Base-by-base conservation (phyloP, 1,140 invertebrate genomes). In the Drosophila carrolli region DNA sequence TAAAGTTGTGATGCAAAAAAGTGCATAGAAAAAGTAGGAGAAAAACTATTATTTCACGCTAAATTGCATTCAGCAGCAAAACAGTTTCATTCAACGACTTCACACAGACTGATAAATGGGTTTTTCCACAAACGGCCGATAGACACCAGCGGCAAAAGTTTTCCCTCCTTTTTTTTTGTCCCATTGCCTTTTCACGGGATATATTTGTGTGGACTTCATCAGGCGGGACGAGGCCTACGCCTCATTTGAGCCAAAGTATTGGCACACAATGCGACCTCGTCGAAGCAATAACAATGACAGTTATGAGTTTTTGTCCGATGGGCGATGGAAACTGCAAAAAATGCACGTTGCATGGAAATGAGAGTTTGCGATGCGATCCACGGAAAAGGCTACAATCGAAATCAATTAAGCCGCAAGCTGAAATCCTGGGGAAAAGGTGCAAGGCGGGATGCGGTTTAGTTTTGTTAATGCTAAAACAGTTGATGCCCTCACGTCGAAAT, bases 31-130 rank as follows among this genome's bases (percentile, higher is more conserved):
- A 77, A 63, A 50, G 43, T 44, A 35, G 29, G 13, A 51, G 57
- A 62, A 63, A 32, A 73, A 58, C 46, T 63, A 75, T 85, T 84
- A 62, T 84, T 86, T 66, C 56, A 59, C 59, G 79, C 82, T 78
- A 70, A 81, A 86, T 81, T 86, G 74, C 83, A 68, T 82, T 82
- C 61, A 66, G 47, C 75, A 41, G 61, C 65, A 83, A 75, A 82
- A 75, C 60, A 73, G 67, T 67, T 66, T 46, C 82, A 77, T 78
- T 81, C 82, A 86, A 76, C 74, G 56, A 74, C 82, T 84, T 59
- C 78, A 56, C 82, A 84, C 51, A 62, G 81, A 43, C 82, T 81
- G 82, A 84, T 78, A 84, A 84, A 84, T 84, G 82, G 82, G 40
- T 55, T 56, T 44, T 60, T 5, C 32, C 43, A 40, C 41, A 57